A percentile compares a stretch with the other conserved stretches of the same genome.
phyloP scores from a whole-genome alignment of 64 coral and sea anemone species.

The Montipora efflorescens region DNA sequence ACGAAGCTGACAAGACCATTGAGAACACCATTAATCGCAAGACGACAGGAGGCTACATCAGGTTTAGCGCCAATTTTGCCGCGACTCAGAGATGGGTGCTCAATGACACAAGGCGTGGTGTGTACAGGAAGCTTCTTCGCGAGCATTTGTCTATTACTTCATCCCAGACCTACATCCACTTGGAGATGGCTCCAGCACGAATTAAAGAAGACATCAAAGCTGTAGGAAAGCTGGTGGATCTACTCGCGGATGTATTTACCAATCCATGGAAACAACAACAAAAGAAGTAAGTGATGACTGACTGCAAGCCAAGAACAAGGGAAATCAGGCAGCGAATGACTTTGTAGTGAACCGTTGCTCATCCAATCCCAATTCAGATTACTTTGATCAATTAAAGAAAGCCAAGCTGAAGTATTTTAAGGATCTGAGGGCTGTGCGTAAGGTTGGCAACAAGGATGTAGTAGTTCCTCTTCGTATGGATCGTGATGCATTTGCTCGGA shows the following conservation, averaged over 20 bases:
- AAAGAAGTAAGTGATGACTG: slow-evolving; percentile 47
- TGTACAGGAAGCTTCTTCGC: slow-evolving; percentile 41
- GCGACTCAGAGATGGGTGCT: slow-evolving; percentile 19
- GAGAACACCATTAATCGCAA: not conserved
- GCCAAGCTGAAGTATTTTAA: slow-evolving; percentile 17
- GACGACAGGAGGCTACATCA: not conserved
- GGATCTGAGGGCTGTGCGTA: not conserved
- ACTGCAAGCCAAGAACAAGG: slow-evolving; percentile 40
- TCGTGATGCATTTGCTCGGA: slow-evolving; percentile 43
- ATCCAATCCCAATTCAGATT: slow-evolving; percentile 38
- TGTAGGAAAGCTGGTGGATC: too few relatives aligned
- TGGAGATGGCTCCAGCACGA: too few relatives aligned
- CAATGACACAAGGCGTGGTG: not conserved
- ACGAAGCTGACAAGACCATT: slow-evolving; percentile 10
- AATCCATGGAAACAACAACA: slow-evolving; percentile 7
- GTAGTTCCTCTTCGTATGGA: slow-evolving; percentile 54
- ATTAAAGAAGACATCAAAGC: too few relatives aligned
- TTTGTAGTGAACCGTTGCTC: slow-evolving; percentile 43
- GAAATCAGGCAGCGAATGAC: slow-evolving; percentile 16
- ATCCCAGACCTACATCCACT: too few relatives aligned
- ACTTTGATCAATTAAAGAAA: slow-evolving; percentile 69
- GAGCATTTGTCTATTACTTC: slow-evolving; percentile 22
- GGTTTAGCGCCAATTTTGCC: slow-evolving; percentile 35
- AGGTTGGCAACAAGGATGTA: slow-evolving; percentile 57
- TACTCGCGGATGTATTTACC: too few relatives aligned